These are phyloP conservation scores for Corythornis cristatus DNA, from an alignment of 2,113 vertebrate species.

Conservation along the genomic window DNA sequence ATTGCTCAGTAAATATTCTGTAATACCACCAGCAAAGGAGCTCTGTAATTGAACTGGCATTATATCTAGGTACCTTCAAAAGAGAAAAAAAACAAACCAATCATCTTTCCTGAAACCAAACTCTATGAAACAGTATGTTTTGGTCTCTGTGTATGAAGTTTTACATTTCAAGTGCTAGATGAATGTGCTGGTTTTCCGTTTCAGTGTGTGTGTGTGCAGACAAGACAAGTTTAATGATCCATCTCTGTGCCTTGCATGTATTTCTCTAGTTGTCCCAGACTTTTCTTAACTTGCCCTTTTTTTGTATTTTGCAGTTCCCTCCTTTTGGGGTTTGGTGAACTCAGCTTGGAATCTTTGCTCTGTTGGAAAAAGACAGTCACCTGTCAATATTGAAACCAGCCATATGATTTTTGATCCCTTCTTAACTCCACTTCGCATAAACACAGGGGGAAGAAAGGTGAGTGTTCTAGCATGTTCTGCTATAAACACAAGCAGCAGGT, in stretches of 20 bases:
- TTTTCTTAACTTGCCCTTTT: neutral
- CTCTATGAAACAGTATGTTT: neutral
- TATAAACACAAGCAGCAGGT: neutral
- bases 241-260: neutral
- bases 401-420: slow-evolving; percentile 99
- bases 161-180: neutral
- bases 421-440: slow-evolving; percentile 93
- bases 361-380: slow-evolving; percentile 96
- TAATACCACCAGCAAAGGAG: neutral
- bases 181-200: neutral
- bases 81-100: neutral
- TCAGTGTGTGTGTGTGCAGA: neutral
- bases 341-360: slow-evolving; percentile 99
- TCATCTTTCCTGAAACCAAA: neutral
- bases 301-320: slow-evolving; percentile 86
- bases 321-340: slow-evolving; percentile 99
- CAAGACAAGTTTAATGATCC: neutral
- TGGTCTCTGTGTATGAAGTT: neutral
- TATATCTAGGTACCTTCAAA: neutral
- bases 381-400: slow-evolving; percentile 98
- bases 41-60: neutral
- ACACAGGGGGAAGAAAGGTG: slow-evolving; percentile 97
- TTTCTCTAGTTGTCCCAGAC: neutral
- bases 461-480: neutral
- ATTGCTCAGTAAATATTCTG: neutral